Evolutionary conservation across 2,797 vertebrate genomes (phyloP), one percentile per base, ranked within the genome.

Genomic region (Mallotus villosus): DNA sequence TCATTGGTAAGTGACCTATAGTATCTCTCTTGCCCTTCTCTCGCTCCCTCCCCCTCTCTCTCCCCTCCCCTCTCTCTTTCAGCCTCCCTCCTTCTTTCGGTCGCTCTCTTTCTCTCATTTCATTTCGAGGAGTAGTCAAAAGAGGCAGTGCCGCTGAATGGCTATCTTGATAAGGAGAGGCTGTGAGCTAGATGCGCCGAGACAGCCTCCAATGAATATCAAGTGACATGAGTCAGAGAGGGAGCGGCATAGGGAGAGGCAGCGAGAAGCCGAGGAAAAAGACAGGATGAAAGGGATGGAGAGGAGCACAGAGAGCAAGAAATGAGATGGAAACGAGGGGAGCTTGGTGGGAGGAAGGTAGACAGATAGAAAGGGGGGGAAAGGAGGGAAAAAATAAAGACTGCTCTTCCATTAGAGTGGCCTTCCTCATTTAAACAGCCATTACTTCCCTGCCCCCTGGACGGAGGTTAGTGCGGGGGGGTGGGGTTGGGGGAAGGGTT

Each of bases 131-230:
- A 60, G 66, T 11, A 46, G 62, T 70, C 49, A 68, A 75, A 77
- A 72, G 63, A 61, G 37, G 46, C n/a, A 58, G 61, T 49, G 70
- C 69, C 58, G 63, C 68, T 74, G 72, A 79, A 75, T 78, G 71
- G 63, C 75, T 71, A 78, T 83, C 79, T 81, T 81, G 85, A 85
- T 85, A 81, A 84, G 81, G 75, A 58, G 65, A 66, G 76, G 74
- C 74, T 73, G 70, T 63, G 70, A 77, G 82, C 74, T 72, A 75
- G 70, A 70, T 70, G 74, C 77, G 49, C 74, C 59, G 57, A 71
- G 81, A 83, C 75, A 82, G 72, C 76, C 75, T 84, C 83, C 75
- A 79, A 83, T 81, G 81, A 81, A 85, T 85, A 85, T 83, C 81
- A 84, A 85, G 82, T 84, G 84, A 82, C 79, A 76, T 32, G 62